phyloP scores from a whole-genome alignment of 2,888 invertebrate species.

The Drosophila nr. fundita region DNA sequence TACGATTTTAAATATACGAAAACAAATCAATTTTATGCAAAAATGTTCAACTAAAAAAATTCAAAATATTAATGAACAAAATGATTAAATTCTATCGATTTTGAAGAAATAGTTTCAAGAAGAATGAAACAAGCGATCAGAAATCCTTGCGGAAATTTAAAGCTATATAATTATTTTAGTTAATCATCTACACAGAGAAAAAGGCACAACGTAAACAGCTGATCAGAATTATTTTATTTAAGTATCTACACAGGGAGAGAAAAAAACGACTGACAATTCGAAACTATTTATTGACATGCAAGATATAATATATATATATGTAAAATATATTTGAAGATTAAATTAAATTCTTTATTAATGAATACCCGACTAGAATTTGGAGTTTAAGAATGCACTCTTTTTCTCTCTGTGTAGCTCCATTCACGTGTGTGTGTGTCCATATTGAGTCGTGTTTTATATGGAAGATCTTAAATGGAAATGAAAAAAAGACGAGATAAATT shows the following conservation, averaged over 20 bases:
- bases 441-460: neutral
- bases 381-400: neutral
- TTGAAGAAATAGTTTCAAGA: neutral
- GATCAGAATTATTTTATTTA: neutral
- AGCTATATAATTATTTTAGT: neutral
- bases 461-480: neutral
- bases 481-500: accelerated
- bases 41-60: neutral
- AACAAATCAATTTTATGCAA: neutral
- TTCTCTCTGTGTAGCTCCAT: neutral
- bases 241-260: neutral
- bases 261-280: neutral
- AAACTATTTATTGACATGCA: neutral
- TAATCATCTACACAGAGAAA: neutral
- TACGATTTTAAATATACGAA: neutral
- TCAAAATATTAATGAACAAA: neutral
- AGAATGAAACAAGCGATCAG: neutral
- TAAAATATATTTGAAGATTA: no score
- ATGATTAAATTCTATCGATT: neutral
- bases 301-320: neutral
- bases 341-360: neutral
- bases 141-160: neutral
- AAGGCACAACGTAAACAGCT: neutral
- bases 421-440: neutral
- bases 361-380: neutral